These are phyloP conservation scores for Ecliptopera silaceata DNA, from an alignment of 2,888 invertebrate genomes.

Conservation along the genomic window DNA sequence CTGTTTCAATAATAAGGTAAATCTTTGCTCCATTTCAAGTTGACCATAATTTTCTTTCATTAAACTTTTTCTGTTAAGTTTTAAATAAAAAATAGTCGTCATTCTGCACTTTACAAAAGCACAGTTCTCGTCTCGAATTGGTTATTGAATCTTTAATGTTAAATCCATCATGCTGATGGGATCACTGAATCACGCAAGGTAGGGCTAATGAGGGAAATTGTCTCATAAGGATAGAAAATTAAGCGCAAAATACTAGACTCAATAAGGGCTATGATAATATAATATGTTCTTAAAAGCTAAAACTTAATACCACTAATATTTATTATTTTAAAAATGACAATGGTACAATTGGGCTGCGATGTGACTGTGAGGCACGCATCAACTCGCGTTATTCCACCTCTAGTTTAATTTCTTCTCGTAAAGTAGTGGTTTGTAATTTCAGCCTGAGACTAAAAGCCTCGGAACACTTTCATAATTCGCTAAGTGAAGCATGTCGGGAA, in stretches of 20 bases:
- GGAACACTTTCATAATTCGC: slow-evolving; percentile 19
- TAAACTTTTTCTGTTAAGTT: background rate
- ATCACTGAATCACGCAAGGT: background rate
- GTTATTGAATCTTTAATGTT: background rate
- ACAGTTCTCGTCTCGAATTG: too few relatives aligned
- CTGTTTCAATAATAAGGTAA: background rate
- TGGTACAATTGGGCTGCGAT: too few relatives aligned
- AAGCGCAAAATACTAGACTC: background rate
- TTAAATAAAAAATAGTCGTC: too few relatives aligned
- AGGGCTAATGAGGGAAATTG: slow-evolving; percentile 4
- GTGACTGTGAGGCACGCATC: too few relatives aligned
- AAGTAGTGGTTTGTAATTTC: slow-evolving; percentile 12
- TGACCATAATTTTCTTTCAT: slow-evolving; percentile 1
- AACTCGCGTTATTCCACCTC: background rate
- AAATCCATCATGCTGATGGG: background rate
- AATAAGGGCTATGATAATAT: too few relatives aligned
- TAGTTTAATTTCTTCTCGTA: slow-evolving; percentile 1
- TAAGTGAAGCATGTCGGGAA: slow-evolving; percentile 17
- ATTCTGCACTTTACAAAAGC: background rate
- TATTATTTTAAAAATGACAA: too few relatives aligned
- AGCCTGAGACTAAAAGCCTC: slow-evolving; percentile 5
- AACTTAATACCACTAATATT: too few relatives aligned
- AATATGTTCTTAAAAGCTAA: too few relatives aligned
- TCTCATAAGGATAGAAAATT: background rate
- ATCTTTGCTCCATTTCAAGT: background rate